Percentiles rank a stretch among this genome's conserved stretches.
Conservation (phyloP, 2,888 invertebrate genomes). For the Hydriomena furcata region DNA sequence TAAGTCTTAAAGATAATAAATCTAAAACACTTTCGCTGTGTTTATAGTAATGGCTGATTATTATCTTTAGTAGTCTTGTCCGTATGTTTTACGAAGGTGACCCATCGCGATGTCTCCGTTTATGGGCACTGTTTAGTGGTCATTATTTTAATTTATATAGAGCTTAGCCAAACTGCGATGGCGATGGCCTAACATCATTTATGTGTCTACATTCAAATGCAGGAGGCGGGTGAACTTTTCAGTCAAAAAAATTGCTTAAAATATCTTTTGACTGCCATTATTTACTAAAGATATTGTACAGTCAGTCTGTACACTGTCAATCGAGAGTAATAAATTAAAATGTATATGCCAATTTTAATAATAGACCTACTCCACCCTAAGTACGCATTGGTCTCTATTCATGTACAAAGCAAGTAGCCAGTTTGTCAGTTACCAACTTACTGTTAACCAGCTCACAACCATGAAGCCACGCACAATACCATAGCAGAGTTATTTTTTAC, state of each 20-base stretch:
- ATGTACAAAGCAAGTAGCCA: neutral
- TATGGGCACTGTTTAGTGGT: conserved; percentile 3
- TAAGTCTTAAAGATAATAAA: neutral
- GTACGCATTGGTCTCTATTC: neutral
- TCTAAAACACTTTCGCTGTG: conserved; percentile 12
- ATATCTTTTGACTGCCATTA: no score
- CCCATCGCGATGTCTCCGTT: conserved; percentile 10
- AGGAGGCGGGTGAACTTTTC: no score
- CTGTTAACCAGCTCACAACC: no score
- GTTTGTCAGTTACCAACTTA: no score
- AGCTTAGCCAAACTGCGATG: neutral
- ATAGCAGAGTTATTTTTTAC: no score
- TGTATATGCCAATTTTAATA: neutral
- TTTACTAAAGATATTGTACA: no score
- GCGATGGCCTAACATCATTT: no score
- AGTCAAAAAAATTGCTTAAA: no score
- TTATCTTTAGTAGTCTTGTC: conserved; percentile 4
- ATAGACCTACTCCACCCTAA: conserved; percentile 1
- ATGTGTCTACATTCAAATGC: no score
- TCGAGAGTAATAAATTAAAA: no score
- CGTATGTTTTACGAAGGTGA: conserved; percentile 2
- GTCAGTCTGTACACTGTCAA: no score
- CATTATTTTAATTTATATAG: conserved; percentile 5
- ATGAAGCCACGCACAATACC: no score
- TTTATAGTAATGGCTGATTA: conserved; percentile 5